Conservation (phyloP, 2,888 invertebrate species). For the Oligia strigilis region DNA sequence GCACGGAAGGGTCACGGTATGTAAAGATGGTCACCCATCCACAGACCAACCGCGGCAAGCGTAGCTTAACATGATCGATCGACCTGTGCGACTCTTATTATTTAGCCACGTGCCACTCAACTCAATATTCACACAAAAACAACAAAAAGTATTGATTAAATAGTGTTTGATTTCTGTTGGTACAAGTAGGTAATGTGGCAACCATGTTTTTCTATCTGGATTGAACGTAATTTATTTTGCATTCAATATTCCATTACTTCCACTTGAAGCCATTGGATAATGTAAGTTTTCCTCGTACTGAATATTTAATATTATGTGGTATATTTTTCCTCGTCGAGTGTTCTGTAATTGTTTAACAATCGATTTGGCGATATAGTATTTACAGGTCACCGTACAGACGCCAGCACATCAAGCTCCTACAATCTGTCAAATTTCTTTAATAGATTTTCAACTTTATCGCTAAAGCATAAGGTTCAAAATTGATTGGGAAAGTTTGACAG, state of each 20-base stretch:
- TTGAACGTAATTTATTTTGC: background rate
- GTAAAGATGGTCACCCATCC: too few species aligned
- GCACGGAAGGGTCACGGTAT: too few species aligned
- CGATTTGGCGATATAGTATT: background rate
- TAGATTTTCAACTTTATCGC: too few species aligned
- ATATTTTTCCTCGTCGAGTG: background rate
- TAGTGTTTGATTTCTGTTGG: background rate
- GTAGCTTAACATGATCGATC: too few species aligned
- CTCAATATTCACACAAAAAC: too few species aligned
- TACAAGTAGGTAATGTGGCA: background rate
- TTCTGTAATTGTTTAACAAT: background rate
- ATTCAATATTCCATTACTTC: slow-evolving; percentile 12
- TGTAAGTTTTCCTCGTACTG: background rate
- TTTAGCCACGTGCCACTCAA: too few species aligned
- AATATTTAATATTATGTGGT: background rate
- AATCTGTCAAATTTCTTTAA: too few species aligned
- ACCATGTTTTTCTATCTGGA: background rate
- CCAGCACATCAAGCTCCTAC: too few species aligned
- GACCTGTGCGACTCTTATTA: too few species aligned
- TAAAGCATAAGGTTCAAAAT: too few species aligned
- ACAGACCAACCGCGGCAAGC: too few species aligned
- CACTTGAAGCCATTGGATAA: background rate
- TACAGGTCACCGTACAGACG: background rate
- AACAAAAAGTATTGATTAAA: background rate
- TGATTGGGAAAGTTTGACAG: too few species aligned